Percentiles rank a stretch among this genome's conserved stretches.
phyloP scores from a whole-genome alignment of 2,888 invertebrate species.

The Tromatobia lineatoria region DNA sequence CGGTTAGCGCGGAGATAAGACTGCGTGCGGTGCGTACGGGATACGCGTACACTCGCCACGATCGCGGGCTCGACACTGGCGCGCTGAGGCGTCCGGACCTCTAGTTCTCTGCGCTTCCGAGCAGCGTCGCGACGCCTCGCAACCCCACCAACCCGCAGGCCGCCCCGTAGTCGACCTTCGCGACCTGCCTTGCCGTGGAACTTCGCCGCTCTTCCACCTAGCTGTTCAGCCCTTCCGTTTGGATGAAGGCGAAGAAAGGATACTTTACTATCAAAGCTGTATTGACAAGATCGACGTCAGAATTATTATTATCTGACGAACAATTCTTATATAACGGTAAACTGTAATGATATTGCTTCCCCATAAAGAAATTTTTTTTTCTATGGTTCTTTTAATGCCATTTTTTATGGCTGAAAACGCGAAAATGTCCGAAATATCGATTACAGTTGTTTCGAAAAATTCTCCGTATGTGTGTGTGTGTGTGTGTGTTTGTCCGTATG shows the following conservation, averaged over 20 bases:
- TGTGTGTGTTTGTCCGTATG: no score
- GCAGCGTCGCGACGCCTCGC: constrained; percentile 83
- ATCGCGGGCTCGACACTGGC: constrained; percentile 84
- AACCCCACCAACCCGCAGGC: constrained; percentile 70
- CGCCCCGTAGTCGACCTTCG: constrained; percentile 49
- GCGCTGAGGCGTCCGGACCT: constrained; percentile 78
- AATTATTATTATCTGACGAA: background rate
- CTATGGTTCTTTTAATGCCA: no score
- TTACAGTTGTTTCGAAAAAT: no score
- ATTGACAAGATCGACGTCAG: background rate
- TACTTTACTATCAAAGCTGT: constrained; percentile 1
- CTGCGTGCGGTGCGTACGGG: constrained; percentile 72
- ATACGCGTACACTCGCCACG: constrained; percentile 83
- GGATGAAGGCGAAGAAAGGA: constrained; percentile 28
- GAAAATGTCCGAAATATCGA: no score
- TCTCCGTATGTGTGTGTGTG: no score
- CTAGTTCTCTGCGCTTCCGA: constrained; percentile 83
- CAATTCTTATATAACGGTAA: background rate
- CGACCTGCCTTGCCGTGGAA: constrained; percentile 49
- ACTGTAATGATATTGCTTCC: no score
- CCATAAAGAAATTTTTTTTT: no score
- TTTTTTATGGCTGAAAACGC: no score
- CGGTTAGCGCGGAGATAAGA: constrained; percentile 49
- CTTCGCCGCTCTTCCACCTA: constrained; percentile 26
- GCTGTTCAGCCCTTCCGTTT: constrained; percentile 33